phyloP scores from a whole-genome alignment of 2,113 vertebrate genomes.

The Chauna torquata region DNA sequence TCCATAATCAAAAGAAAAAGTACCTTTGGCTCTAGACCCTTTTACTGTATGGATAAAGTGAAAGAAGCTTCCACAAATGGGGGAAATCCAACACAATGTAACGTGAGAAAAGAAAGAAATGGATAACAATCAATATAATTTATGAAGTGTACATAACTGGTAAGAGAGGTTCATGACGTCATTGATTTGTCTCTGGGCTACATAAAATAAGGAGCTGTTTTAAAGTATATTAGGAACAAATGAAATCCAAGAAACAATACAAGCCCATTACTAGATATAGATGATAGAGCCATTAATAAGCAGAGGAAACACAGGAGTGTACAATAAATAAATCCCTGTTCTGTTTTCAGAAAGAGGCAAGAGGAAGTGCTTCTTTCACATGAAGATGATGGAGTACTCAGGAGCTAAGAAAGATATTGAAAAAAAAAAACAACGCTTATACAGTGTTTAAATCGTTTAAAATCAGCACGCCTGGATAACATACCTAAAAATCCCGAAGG shows the following conservation, averaged over 20 bases:
- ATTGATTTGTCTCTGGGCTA: neutral
- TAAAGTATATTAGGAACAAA: slow-evolving; percentile 5
- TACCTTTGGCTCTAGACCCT: neutral
- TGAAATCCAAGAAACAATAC: slow-evolving; percentile 23
- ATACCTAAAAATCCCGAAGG: neutral
- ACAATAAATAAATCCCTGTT: slow-evolving; percentile 13
- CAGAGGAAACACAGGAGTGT: neutral
- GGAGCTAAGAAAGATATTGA: neutral
- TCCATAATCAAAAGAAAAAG: neutral
- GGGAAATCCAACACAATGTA: neutral
- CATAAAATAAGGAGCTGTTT: neutral
- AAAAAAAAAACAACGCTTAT: rapidly evolving
- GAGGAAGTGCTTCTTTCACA: neutral
- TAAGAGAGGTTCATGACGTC: slow-evolving; percentile 4
- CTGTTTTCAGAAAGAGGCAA: slow-evolving; percentile 7
- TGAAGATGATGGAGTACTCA: neutral
- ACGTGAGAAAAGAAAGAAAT: neutral
- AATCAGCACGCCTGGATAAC: neutral
- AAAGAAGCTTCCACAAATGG: neutral
- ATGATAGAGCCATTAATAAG: slow-evolving; percentile 8
- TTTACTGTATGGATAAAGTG: neutral
- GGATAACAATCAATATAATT: neutral
- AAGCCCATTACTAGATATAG: slow-evolving; percentile 9
- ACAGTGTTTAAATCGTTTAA: neutral
- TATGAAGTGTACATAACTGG: neutral